Evolutionary conservation across 2,888 invertebrate species (phyloP).

Genomic region (Protodeltote pygarga): DNA sequence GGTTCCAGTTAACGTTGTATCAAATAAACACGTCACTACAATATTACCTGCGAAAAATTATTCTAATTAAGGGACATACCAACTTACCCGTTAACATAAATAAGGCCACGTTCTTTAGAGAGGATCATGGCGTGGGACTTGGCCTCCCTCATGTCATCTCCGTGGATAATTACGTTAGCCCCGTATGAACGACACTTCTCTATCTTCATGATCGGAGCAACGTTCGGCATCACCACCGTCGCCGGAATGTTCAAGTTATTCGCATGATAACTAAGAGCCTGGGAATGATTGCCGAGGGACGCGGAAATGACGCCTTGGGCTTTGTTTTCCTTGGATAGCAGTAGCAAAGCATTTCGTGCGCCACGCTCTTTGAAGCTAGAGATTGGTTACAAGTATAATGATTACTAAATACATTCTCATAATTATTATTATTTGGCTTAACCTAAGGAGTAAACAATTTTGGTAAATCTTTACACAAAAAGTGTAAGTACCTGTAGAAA

Average conservation of each 20-base stretch:
- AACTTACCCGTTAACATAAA: conserved; percentile 95
- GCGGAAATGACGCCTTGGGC: conserved; percentile 95
- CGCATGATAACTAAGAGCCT: conserved; percentile 93
- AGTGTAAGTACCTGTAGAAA: not conserved
- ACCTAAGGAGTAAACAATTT: too few relatives aligned
- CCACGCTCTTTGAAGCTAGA: conserved; percentile 97
- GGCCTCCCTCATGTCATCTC: conserved; percentile 94
- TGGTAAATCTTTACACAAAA: not conserved
- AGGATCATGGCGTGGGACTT: conserved; percentile 92
- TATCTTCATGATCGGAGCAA: conserved; percentile 98
- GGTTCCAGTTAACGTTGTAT: too few relatives aligned
- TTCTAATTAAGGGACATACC: not conserved
- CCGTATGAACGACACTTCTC: conserved; percentile 94
- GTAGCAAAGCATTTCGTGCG: conserved; percentile 94
- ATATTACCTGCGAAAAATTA: not conserved
- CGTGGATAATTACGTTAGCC: conserved; percentile 94
- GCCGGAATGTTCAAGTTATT: conserved; percentile 89
- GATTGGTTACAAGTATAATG: conserved; percentile 6
- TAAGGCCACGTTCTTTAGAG: conserved; percentile 89
- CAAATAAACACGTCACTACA: too few relatives aligned
- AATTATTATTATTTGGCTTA: too few relatives aligned
- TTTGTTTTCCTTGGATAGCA: conserved; percentile 91
- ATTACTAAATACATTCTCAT: too few relatives aligned
- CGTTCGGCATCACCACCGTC: conserved; percentile 97
- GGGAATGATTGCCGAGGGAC: conserved; percentile 97